Base-by-base conservation (phyloP, 2,888 invertebrate genomes). In the Dryadula phaetusa region DNA sequence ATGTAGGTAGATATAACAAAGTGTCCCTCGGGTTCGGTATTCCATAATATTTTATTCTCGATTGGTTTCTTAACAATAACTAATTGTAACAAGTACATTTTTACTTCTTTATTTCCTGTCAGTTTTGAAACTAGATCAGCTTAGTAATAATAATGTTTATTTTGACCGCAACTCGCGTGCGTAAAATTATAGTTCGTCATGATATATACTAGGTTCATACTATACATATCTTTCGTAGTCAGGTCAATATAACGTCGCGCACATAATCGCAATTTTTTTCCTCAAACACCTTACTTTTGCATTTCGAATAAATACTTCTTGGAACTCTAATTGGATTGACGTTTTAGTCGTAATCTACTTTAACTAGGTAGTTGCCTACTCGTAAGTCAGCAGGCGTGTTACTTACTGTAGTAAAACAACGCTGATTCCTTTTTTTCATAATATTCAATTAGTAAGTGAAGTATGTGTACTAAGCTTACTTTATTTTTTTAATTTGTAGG, bases 301-400 rank as follows among this genome's bases (percentile, higher is more conserved):
- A 47, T 52, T 52, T 52, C 49, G 34, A 18, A 53, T 40, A 44
- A 64, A 34, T 62, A 46, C 58, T 70, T 65, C 62, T 62, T 56
- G 44, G 56, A 64, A 64, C 25, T 46, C 44, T 70, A 70, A 68
- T 70, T 70, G 70, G 70, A 70, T 70, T 66, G 65, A 14, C 65
- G 62, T 61, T 63, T 68, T 53, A 40, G 49, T 25, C 22, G 20
- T 68, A 70, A 65, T 70, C 62, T 67, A 56, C 64, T 70, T 67
- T 47, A 28, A 53, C 25, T 10, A 32, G 12, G 16, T 52, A 16
- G 8, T 28, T 16, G 52, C 28, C 28, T 52, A 12, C 28, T 28
- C 10, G 54, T 56, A 42, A 47, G 46, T 56, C 18, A 18, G 44
- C 40, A 34, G n/a, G 20, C 12, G 10, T 46, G 3, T 32, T 46